Conservation (phyloP, 2,888 invertebrate species). For the Nomada lathburiana region DNA sequence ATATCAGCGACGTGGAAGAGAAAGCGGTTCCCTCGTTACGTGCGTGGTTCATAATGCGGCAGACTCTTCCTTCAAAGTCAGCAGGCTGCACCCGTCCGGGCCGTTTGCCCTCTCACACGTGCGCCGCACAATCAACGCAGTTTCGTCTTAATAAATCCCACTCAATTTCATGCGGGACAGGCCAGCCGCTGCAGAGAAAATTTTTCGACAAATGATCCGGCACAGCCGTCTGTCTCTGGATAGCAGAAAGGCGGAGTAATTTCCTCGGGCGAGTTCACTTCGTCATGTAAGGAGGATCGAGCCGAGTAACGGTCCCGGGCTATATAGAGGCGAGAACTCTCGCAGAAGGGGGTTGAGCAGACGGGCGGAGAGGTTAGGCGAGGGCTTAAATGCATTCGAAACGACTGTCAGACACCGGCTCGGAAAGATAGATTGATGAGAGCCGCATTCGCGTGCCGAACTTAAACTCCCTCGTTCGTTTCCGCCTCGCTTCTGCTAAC, state of each 20-base stretch:
- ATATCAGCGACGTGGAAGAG: neutral
- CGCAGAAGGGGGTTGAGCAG: slow-evolving; percentile 36
- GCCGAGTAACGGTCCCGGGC: slow-evolving; percentile 62
- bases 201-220: slow-evolving; percentile 74
- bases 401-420: slow-evolving; percentile 80
- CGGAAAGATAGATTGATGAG: slow-evolving; percentile 82
- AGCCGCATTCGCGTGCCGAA: slow-evolving; percentile 78
- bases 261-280: slow-evolving; percentile 66
- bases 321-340: slow-evolving; percentile 47
- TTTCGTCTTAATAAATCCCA: slow-evolving; percentile 50
- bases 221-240: slow-evolving; percentile 51
- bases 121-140: slow-evolving; percentile 21
- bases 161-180: slow-evolving; percentile 41
- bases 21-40: slow-evolving; percentile 7
- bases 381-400: slow-evolving; percentile 80
- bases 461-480: slow-evolving; percentile 73
- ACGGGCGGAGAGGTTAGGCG: slow-evolving; percentile 53
- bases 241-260: slow-evolving; percentile 71
- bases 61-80: slow-evolving; percentile 31
- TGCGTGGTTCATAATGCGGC: neutral
- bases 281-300: slow-evolving; percentile 69
- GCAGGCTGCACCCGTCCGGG: neutral
- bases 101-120: slow-evolving; percentile 5
- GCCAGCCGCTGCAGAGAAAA: slow-evolving; percentile 44
- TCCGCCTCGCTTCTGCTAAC: slow-evolving; percentile 66